Percentiles rank a stretch among this genome's conserved stretches.
Evolutionary conservation across 2,797 vertebrate genomes (phyloP).

Genomic region (Sebastes cheni): DNA sequence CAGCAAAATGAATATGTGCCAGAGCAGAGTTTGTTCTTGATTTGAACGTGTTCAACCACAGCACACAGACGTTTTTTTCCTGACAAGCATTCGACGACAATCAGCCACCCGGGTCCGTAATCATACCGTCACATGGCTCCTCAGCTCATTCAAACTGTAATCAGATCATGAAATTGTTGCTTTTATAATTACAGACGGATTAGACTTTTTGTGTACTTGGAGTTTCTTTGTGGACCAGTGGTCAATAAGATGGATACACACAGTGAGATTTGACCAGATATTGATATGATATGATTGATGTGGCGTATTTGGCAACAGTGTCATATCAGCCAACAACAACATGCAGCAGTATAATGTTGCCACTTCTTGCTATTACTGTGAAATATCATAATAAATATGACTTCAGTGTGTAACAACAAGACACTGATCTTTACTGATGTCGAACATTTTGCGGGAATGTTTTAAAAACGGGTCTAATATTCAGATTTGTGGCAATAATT

Average conservation of each 20-base stretch:
- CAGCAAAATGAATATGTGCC: neutral
- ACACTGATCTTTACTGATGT: neutral
- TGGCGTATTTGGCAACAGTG: neutral
- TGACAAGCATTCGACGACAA: slow-evolving; percentile 12
- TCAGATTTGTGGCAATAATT: neutral
- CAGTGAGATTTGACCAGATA: neutral
- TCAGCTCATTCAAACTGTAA: slow-evolving; percentile 14
- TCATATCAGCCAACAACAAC: neutral
- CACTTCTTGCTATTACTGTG: neutral
- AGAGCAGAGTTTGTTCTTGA: neutral
- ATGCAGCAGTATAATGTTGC: neutral
- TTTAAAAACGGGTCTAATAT: neutral
- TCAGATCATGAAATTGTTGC: slow-evolving; percentile 19
- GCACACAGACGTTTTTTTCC: neutral
- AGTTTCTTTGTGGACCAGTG: neutral
- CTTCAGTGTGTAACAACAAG: neutral
- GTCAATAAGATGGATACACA: neutral
- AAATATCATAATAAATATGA: neutral
- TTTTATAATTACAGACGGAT: neutral
- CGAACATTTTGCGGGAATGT: neutral
- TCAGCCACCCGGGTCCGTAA: slow-evolving; percentile 19
- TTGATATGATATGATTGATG: neutral
- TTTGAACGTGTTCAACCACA: neutral
- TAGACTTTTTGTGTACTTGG: neutral
- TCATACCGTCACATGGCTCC: neutral